Percentiles rank a stretch among this genome's conserved stretches.
phyloP scores from a whole-genome alignment of 92 coral and sea anemone species.

The Zoanthus sansibaricus region DNA sequence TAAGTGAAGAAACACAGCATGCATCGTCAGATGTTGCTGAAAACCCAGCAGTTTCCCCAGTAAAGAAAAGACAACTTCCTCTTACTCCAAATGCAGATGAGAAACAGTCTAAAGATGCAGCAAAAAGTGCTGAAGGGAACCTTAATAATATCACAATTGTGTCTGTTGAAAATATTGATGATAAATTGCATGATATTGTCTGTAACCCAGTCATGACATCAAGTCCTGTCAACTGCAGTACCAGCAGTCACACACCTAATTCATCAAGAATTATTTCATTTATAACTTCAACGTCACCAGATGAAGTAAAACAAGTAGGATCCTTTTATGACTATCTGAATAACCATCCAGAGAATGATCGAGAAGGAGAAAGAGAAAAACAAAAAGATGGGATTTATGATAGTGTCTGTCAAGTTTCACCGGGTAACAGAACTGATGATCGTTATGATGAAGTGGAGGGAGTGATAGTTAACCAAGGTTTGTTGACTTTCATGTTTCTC shows the following conservation, averaged over 20 bases:
- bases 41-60: neutral
- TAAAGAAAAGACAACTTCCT: slow-evolving; percentile 23
- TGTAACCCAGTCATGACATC: slow-evolving; percentile 84
- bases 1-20: neutral
- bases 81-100: neutral
- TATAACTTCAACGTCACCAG: slow-evolving; percentile 28
- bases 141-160: neutral
- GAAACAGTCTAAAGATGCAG: neutral
- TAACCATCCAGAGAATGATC: neutral
- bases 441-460: slow-evolving; percentile 33
- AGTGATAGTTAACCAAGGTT: slow-evolving; percentile 40
- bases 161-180: slow-evolving; percentile 33
- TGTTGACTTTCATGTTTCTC: neutral
- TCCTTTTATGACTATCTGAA: slow-evolving; percentile 83
- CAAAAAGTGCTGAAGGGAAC: neutral
- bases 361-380: neutral
- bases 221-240: slow-evolving; percentile 59
- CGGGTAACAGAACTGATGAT: neutral
- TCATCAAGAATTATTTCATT: slow-evolving; percentile 40
- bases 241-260: slow-evolving; percentile 4
- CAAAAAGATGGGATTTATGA: slow-evolving; percentile 9
- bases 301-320: slow-evolving; percentile 47
- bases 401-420: slow-evolving; percentile 6
- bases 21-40: neutral
- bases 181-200: slow-evolving; percentile 70